These are phyloP conservation scores for Microctenopoma stevenorrisi DNA, from an alignment of 2,797 vertebrate genomes.

Conservation along the genomic window DNA sequence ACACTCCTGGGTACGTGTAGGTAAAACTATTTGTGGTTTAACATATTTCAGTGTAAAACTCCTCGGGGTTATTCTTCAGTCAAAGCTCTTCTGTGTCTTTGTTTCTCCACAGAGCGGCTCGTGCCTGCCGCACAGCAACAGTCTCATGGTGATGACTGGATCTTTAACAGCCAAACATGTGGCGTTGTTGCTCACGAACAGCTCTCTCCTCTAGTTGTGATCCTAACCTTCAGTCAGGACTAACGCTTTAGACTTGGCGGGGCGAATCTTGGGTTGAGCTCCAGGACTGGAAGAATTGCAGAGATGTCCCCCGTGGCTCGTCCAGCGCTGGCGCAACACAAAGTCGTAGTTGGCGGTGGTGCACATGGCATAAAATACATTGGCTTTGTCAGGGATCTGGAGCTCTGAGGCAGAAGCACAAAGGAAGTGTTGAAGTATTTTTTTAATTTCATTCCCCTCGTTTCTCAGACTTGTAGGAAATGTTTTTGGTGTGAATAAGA, in stretches of 20 bases:
- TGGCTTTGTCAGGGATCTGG: conserved; percentile 90
- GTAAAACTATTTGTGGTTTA: not conserved
- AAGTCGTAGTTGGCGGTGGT: conserved; percentile 88
- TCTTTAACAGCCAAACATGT: not conserved
- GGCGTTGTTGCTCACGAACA: conserved; percentile 13
- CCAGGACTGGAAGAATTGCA: conserved; percentile 68
- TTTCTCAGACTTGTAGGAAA: not conserved
- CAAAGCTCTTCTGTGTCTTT: not conserved
- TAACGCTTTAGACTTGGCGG: conserved; percentile 61
- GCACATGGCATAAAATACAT: conserved; percentile 95
- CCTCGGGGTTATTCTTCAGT: conserved; percentile 18
- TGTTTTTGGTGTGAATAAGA: not conserved
- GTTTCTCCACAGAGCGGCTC: conserved; percentile 2
- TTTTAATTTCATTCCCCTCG: not conserved
- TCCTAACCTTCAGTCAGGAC: not conserved
- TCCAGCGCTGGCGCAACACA: conserved; percentile 83
- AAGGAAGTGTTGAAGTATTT: conserved; percentile 9
- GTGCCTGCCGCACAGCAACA: not conserved
- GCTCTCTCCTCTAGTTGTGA: not conserved
- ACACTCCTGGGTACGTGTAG: not conserved
- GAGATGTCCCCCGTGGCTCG: conserved; percentile 49
- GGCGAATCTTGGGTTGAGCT: conserved; percentile 44
- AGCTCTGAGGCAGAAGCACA: conserved; percentile 81
- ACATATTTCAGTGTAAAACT: conserved; percentile 1
- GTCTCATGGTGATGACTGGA: not conserved